These are phyloP conservation scores for Meiosimyza decipiens DNA, from an alignment of 2,888 invertebrate species.

Conservation along the genomic window DNA sequence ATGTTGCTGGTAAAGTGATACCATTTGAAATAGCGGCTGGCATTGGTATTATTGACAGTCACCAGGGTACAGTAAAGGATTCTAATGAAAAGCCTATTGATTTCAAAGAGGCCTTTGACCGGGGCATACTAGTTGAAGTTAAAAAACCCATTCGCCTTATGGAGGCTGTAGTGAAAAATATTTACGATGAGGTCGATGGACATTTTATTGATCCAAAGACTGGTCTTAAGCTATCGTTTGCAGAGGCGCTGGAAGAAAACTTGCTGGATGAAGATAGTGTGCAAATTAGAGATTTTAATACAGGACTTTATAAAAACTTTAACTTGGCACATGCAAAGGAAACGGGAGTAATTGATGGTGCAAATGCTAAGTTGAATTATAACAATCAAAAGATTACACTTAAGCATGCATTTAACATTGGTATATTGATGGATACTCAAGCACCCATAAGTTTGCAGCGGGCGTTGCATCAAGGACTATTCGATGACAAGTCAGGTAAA, in stretches of 20 bases:
- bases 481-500: conserved; percentile 83
- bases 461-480: conserved; percentile 86
- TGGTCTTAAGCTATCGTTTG: conserved; percentile 80
- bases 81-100: conserved; percentile 75
- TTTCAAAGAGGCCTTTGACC: conserved; percentile 87
- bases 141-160: conserved; percentile 83
- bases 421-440: conserved; percentile 83
- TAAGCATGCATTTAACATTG: conserved; percentile 81
- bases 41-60: conserved; percentile 80
- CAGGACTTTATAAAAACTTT: conserved; percentile 81
- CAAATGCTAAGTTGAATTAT: conserved; percentile 73
- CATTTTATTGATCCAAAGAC: conserved; percentile 85
- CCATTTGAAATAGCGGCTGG: conserved; percentile 86
- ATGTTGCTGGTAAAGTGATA: conserved; percentile 81
- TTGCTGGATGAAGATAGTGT: conserved; percentile 87
- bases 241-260: conserved; percentile 84
- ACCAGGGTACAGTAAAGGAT: conserved; percentile 76
- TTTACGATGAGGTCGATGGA: conserved; percentile 82
- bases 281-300: conserved; percentile 80
- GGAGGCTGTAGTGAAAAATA: conserved; percentile 83
- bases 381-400: conserved; percentile 78
- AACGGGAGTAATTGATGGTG: conserved; percentile 79
- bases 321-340: conserved; percentile 83
- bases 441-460: conserved; percentile 85
- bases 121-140: conserved; percentile 84